Evolutionary conservation across 2,113 vertebrate species (phyloP), one percentile per base, ranked within the genome.

Genomic region (Pluvialis apricaria): DNA sequence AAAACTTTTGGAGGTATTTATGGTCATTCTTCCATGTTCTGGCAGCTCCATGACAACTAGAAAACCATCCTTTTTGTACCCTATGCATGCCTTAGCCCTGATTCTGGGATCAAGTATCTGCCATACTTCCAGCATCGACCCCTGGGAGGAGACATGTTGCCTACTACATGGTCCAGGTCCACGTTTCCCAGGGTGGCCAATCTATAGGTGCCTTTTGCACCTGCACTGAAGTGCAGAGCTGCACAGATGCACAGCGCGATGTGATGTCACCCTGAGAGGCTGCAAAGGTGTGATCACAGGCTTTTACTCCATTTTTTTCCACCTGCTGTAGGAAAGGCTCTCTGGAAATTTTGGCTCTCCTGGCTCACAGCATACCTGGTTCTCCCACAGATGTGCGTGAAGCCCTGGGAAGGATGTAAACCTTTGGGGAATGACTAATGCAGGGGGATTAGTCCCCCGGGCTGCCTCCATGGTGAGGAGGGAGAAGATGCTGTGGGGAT

Each of bases 41-140:
- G 42, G 60, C 60, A 91, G 49, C 5, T 1, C 36, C 0, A 0
- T 44, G 45, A 77, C 38, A 77, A 16, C 17, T 15, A 55, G 52
- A 45, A 76, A 84, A n/a, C 9, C 6, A 5, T 15, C 8, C 2
- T 12, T 51, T 89, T 72, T 44, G 40, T 57, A 55, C 20, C 14
- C 25, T 61, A 24, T 0, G 0, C 11, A 12, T 22, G 60, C 38
- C 78, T 12, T 31, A 6, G 38, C 22, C 36, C 71, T 45, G 26
- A 65, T 68, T 69, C 54, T 52, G 71, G 71, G 28, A 45, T 36
- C 36, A 82, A 72, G 34, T 34, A 82, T 55, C 70, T 72, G 31
- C 69, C 34, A 69, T 11, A 6, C 52, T 90, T 91, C 45, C 34
- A 82, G 47, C 47, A 76, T 42, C 3, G 6, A 26, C 6, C 17